These are phyloP conservation scores for Chelonoidis abingdonii DNA, from an alignment of 2,113 vertebrate genomes.

Conservation along the genomic window DNA sequence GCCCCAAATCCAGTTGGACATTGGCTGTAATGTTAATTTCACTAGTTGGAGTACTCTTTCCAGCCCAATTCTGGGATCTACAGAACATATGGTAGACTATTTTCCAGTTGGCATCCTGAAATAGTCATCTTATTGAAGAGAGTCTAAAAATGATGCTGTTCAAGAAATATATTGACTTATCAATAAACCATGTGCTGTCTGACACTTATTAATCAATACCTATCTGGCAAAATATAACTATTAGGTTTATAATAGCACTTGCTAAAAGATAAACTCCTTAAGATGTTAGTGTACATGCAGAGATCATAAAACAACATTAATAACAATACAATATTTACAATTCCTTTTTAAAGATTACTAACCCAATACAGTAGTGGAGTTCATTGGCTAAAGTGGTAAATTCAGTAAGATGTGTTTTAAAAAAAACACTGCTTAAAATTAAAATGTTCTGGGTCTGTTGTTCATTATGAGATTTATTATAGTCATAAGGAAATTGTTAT, in stretches of 20 bases:
- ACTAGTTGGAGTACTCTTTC: background rate
- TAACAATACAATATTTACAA: background rate
- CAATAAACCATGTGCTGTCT: background rate
- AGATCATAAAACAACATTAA: background rate
- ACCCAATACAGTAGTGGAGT: conserved; percentile 15
- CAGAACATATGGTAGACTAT: background rate
- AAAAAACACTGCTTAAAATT: conserved; percentile 37
- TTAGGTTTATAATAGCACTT: background rate
- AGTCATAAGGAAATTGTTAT: conserved; percentile 17
- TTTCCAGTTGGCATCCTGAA: background rate
- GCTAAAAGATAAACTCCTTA: background rate
- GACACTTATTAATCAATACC: background rate
- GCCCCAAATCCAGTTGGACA: background rate
- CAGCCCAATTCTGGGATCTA: background rate
- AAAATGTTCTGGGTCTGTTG: conserved; percentile 16
- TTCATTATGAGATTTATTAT: conserved; percentile 46
- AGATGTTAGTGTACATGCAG: background rate
- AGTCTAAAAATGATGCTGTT: background rate
- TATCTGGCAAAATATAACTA: background rate
- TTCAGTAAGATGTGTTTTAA: conserved; percentile 10
- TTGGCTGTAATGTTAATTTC: accelerated
- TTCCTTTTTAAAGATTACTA: conserved; percentile 19
- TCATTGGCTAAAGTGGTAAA: conserved; percentile 48
- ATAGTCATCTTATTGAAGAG: background rate
- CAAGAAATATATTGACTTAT: background rate